Base-by-base conservation (phyloP, 2,113 vertebrate species). In the Mus pahari region DNA sequence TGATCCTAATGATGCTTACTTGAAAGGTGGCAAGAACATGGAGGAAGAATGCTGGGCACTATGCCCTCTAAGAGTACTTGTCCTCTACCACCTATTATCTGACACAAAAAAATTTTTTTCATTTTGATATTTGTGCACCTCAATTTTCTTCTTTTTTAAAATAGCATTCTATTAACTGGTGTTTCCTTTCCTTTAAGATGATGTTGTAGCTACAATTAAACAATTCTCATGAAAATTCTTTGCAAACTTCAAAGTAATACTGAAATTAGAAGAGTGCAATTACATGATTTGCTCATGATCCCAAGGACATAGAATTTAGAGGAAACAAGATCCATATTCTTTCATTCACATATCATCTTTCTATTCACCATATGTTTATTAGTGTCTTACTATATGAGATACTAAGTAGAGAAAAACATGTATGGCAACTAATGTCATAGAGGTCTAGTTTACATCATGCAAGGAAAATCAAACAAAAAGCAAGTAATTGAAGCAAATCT, bases 101-200 rank as follows among this genome's bases (percentile, higher is more conserved):
- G 64, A 7, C 19, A 50, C 50, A 68, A 22, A 26, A 62, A 36
- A 36, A 2, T 12, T 89, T 83, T n/a, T 83, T 64, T 86, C 53
- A 24, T 33, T 48, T 91, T 53, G 48, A 64, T 22, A 6, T 92
- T 87, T 22, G 6, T n/a, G 13, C 26, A 3, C 5, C 10, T 89
- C 39, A 24, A 11, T 71, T 90, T 66, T 89, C 22, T 73, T 90
- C 58, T 78, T 39, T 75, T 7, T 92, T 33, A 71, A 95, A 66
- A 53, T 45, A 48, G 8, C 48, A 26, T 74, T 82, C 62, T 55
- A 74, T 8, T 75, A 66, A 77, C 7, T 48, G 28, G 33, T 79
- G 1, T 77, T 94, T 89, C 4, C 10, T 94, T 94, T 86, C 9
- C 17, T 96, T 50, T 90, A 83, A 74, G 50, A 68, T 64, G 33